Evolutionary conservation across 2,888 invertebrate genomes (phyloP), one percentile per base, ranked within the genome.

Genomic region (Zygaena filipendulae): DNA sequence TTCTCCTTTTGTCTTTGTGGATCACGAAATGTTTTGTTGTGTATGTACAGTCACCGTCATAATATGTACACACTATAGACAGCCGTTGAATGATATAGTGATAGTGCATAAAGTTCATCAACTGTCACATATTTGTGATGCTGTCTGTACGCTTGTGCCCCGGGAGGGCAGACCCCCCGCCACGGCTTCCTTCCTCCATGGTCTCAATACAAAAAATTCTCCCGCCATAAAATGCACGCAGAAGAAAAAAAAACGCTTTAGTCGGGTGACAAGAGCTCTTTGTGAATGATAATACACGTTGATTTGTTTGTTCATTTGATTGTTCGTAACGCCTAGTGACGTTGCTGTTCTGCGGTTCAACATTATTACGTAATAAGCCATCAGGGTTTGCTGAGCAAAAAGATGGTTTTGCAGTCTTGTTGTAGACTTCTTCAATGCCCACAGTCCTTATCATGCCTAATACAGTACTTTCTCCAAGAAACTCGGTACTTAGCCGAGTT

Each of bases 1-100:
- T 69, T 70, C 69, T 75, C 59, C 72, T 77, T 79, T 77, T 79
- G 75, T 77, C 72, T 77, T 72, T 74, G 61, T 66, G 71, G 70
- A 74, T 75, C 77, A 77, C 77, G 77, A 70, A 72, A 75, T 72
- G 74, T 77, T 75, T 74, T 75, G 75, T 75, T n/a, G n/a, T n/a
- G n/a, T n/a, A n/a, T n/a, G n/a, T n/a, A n/a, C n/a, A n/a, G n/a
- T n/a, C n/a, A n/a, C n/a, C n/a, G n/a, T n/a, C n/a, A n/a, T n/a
- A n/a, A n/a, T n/a, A n/a, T n/a, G n/a, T n/a, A n/a, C n/a, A n/a
- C n/a, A n/a, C n/a, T n/a, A n/a, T n/a, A n/a, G n/a, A n/a, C n/a
- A n/a, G n/a, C n/a, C n/a, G n/a, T n/a, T n/a, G n/a, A n/a, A n/a
- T n/a, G n/a, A n/a, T n/a, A n/a, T n/a, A n/a, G n/a, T n/a, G n/a